Percentiles rank a stretch among this genome's conserved stretches.
Evolutionary conservation across 2,113 vertebrate species (phyloP).

Genomic region (Tragelaphus scriptus): DNA sequence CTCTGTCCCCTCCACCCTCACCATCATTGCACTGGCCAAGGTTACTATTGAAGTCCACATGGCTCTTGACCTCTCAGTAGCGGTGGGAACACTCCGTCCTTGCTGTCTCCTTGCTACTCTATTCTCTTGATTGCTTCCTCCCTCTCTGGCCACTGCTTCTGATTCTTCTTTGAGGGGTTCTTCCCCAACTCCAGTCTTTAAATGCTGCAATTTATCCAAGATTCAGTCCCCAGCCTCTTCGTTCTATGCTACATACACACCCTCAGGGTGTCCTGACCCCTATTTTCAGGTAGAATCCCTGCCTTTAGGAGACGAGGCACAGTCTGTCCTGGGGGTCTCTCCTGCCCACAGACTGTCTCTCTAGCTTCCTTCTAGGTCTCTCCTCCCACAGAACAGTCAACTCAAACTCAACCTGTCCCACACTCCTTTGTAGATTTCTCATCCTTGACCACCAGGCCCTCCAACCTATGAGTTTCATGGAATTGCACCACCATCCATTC

Average conservation of each 20-base stretch:
- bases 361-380: background rate
- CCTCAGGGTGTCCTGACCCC: background rate
- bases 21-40: background rate
- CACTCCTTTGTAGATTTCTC: background rate
- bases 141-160: background rate
- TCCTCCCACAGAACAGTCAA: background rate
- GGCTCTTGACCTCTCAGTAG: background rate
- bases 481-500: background rate
- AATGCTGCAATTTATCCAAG: background rate
- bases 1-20: background rate
- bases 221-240: background rate
- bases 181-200: background rate
- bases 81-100: background rate
- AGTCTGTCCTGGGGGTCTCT: background rate
- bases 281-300: background rate
- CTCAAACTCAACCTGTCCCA: background rate
- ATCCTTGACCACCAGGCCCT: background rate
- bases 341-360: too few species aligned
- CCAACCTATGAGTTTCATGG: background rate
- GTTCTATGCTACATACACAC: too few species aligned
- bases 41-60: background rate
- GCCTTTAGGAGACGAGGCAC: fast-evolving
- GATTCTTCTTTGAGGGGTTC: background rate
- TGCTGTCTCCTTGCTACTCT: fast-evolving
- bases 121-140: background rate